Conservation (phyloP, 2,888 invertebrate species). For the Drosophila emarginata region DNA sequence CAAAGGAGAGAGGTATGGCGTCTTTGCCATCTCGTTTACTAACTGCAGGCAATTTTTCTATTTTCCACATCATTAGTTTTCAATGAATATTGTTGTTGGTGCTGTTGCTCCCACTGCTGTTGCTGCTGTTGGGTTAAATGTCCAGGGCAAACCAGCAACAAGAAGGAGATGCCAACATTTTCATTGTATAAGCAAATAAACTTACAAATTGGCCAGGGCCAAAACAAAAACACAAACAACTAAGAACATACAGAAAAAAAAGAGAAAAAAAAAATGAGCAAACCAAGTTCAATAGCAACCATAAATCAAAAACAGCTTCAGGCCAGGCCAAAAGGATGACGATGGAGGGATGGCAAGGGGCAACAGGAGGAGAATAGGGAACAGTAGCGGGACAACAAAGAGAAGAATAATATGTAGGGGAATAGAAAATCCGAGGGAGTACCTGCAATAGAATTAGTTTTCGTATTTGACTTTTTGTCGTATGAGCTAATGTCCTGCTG, state of each 20-base stretch:
- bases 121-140: constrained; percentile 54
- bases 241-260: constrained; percentile 2
- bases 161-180: constrained; percentile 34
- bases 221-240: constrained; percentile 27
- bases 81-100: constrained; percentile 69
- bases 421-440: constrained; percentile 12
- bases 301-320: constrained; percentile 70
- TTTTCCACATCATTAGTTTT: constrained; percentile 76
- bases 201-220: constrained; percentile 66
- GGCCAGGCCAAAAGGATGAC: constrained; percentile 3
- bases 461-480: constrained; percentile 69
- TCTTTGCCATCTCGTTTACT: constrained; percentile 33
- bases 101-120: constrained; percentile 10
- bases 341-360: too few relatives aligned
- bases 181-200: constrained; percentile 67
- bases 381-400: background rate
- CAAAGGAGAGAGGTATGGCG: background rate
- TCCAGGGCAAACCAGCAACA: constrained; percentile 25
- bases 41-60: constrained; percentile 73
- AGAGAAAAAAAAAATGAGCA: constrained; percentile 16
- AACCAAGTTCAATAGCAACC: constrained; percentile 63
- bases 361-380: background rate
- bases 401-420: background rate
- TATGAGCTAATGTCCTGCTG: constrained; percentile 21
- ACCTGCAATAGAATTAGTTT: constrained; percentile 68